Conservation (phyloP, 2,113 vertebrate species). For the Osmerus mordax region DNA sequence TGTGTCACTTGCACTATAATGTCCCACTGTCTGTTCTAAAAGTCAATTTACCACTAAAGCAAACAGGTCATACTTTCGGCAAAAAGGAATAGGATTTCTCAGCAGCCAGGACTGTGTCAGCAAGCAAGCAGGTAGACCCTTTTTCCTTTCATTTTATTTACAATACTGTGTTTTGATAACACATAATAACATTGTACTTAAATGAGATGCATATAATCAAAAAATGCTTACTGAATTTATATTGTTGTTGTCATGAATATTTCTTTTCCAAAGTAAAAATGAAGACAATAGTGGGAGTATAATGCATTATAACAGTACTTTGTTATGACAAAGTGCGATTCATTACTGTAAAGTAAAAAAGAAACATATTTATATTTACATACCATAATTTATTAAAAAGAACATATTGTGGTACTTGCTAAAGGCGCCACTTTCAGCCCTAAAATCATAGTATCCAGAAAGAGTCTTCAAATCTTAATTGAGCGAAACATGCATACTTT, state of each 20-base stretch:
- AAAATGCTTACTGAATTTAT: slow-evolving; percentile 57
- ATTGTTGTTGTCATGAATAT: slow-evolving; percentile 45
- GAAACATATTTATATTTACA: slow-evolving; percentile 72
- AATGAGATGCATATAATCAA: slow-evolving; percentile 64
- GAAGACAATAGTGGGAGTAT: slow-evolving; percentile 56
- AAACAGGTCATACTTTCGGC: slow-evolving; percentile 5
- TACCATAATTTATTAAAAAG: slow-evolving; percentile 68
- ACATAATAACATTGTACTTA: slow-evolving; percentile 61
- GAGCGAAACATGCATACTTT: slow-evolving; percentile 43
- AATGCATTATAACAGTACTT: slow-evolving; percentile 64
- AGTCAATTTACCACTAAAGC: slow-evolving; percentile 4
- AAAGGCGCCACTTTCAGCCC: slow-evolving; percentile 40
- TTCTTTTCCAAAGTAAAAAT: slow-evolving; percentile 51
- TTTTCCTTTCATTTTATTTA: slow-evolving; percentile 67
- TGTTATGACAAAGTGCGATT: slow-evolving; percentile 77
- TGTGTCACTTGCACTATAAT: neutral
- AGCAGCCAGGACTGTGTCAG: slow-evolving; percentile 38
- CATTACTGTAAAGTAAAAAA: slow-evolving; percentile 65
- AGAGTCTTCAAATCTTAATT: slow-evolving; percentile 18
- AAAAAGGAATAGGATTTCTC: slow-evolving; percentile 11
- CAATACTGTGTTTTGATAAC: slow-evolving; percentile 62
- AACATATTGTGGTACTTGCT: slow-evolving; percentile 61
- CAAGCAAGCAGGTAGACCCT: slow-evolving; percentile 55
- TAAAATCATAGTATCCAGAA: slow-evolving; percentile 39
- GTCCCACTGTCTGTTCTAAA: slow-evolving; percentile 8